A percentile compares a stretch with the other conserved stretches of the same genome.
Conservation (phyloP, 2,113 vertebrate species). For the Grammomys dolichurus region DNA sequence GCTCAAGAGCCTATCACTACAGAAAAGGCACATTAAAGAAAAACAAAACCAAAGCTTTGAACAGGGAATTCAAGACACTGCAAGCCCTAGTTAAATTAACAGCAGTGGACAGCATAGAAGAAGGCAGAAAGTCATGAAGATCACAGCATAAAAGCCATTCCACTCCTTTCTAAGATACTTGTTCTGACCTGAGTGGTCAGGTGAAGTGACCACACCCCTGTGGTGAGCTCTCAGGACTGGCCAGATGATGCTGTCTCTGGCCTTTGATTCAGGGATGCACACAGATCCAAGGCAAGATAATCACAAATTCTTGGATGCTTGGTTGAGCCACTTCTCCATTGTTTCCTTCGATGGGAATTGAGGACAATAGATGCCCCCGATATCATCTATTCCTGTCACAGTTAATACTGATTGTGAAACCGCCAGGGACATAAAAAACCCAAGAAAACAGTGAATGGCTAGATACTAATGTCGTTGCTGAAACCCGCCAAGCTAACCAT, state of each 20-base stretch:
- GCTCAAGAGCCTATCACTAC: neutral
- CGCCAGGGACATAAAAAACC: neutral
- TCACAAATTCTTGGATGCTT: neutral
- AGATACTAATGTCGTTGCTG: neutral
- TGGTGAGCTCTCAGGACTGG: neutral
- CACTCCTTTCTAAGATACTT: neutral
- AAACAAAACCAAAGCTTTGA: neutral
- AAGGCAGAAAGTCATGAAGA: neutral
- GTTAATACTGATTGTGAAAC: neutral
- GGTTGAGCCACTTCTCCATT: neutral
- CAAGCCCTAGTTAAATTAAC: neutral
- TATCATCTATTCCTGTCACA: neutral
- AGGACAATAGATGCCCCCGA: neutral
- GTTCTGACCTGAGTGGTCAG: neutral
- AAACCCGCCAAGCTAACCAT: neutral
- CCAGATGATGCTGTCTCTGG: neutral
- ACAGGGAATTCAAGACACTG: neutral
- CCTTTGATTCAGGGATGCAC: neutral
- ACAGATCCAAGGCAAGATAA: neutral
- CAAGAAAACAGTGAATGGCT: neutral
- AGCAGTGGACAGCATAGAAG: neutral
- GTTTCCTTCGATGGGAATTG: rapidly evolving
- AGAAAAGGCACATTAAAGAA: neutral
- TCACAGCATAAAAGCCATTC: rapidly evolving
- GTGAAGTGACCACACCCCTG: rapidly evolving